Conservation (phyloP, 2,113 vertebrate genomes). For the Muntiacus reevesi region DNA sequence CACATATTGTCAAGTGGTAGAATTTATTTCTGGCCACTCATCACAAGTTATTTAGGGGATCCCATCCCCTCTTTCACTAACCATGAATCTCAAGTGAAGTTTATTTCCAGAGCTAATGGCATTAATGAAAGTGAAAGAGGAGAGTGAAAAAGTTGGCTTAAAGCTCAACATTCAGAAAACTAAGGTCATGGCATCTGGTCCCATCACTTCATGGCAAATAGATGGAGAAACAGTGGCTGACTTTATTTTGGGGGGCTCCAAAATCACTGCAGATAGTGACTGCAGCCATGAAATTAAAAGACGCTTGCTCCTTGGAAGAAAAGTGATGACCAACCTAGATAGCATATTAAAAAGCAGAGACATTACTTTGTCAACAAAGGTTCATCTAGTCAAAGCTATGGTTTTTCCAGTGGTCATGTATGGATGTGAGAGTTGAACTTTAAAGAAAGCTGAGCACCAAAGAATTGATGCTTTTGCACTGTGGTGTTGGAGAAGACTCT, state of each 20-base stretch:
- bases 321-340: not conserved
- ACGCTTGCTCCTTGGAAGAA: not conserved
- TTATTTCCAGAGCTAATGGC: not conserved
- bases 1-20: not conserved
- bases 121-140: not conserved
- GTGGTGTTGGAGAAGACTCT: not conserved
- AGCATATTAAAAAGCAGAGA: not conserved
- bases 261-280: not conserved
- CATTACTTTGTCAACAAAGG: not conserved
- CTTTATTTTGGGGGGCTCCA: not conserved
- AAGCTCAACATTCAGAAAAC: not conserved
- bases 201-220: not conserved
- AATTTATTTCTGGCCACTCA: not conserved
- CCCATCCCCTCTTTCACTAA: not conserved
- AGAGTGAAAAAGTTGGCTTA: not conserved
- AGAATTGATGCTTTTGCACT: not conserved
- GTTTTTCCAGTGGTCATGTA: not conserved
- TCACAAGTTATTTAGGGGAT: not conserved
- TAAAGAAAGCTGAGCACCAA: not conserved
- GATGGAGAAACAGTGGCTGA: not conserved
- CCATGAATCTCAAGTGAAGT: not conserved
- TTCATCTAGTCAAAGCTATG: not conserved
- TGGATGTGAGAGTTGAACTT: not conserved
- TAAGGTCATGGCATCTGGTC: not conserved
- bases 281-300: not conserved